Conservation (phyloP, 2,888 invertebrate species). For the Agrochola litura region DNA sequence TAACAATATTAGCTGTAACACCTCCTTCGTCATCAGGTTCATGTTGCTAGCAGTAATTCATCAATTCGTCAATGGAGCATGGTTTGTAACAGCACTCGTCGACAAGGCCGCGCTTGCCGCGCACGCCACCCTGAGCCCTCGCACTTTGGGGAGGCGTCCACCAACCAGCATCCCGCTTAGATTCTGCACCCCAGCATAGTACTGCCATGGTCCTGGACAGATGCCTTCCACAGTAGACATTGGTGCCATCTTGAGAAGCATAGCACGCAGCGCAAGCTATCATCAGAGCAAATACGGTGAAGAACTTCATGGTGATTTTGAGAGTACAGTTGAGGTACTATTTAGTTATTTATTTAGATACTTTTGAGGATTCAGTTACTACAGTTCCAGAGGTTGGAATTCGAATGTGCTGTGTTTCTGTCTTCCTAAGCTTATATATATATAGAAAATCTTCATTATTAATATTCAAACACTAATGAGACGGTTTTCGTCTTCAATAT, state of each 20-base stretch:
- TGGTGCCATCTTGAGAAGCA: constrained; percentile 42
- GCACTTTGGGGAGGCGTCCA: constrained; percentile 54
- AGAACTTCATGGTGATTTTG: constrained; percentile 52
- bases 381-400: not conserved
- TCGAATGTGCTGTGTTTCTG: constrained; percentile 37
- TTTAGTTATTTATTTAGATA: not conserved
- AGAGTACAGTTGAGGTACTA: not conserved
- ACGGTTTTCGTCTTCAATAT: constrained; percentile 9
- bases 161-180: constrained; percentile 59
- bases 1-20: not conserved
- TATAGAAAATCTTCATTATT: constrained; percentile 52
- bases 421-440: constrained; percentile 44
- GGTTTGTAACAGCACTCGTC: constrained; percentile 63
- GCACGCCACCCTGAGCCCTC: constrained; percentile 34
- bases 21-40: not conserved
- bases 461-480: constrained; percentile 58
- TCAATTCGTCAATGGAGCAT: constrained; percentile 54
- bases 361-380: not conserved
- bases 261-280: constrained; percentile 40
- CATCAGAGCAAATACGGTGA: constrained; percentile 32
- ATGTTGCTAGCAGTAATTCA: constrained; percentile 49
- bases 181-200: constrained; percentile 44
- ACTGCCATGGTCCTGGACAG: constrained; percentile 34
- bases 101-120: constrained; percentile 55
- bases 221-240: constrained; percentile 48